Percentiles rank a stretch among this genome's conserved stretches.
These are phyloP conservation scores for Aeoliscus strigatus DNA, from an alignment of 2,797 vertebrate species.

Conservation along the genomic window DNA sequence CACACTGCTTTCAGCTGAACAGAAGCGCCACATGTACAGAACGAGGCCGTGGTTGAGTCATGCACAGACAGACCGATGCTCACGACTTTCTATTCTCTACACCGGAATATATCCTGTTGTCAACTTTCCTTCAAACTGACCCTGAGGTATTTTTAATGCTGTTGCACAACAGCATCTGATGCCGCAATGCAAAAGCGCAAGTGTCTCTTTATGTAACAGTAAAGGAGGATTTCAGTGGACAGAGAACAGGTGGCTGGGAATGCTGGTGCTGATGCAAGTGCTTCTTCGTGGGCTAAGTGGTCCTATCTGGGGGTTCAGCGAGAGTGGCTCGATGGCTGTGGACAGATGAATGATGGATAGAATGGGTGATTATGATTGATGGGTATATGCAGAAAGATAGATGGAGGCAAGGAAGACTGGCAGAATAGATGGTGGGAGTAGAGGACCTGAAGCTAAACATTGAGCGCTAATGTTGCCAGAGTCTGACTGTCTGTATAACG, in stretches of 20 bases:
- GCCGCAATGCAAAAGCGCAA: slow-evolving; percentile 61
- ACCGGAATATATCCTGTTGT: slow-evolving; percentile 52
- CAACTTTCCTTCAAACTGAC: slow-evolving; percentile 52
- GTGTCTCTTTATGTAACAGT: slow-evolving; percentile 64
- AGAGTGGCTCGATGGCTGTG: slow-evolving; percentile 11
- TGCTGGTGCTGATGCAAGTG: slow-evolving; percentile 21
- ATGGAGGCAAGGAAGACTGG: slow-evolving; percentile 22
- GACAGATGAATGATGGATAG: slow-evolving; percentile 15
- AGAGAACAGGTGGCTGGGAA: slow-evolving; percentile 42
- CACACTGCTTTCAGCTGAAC: slow-evolving; percentile 9
- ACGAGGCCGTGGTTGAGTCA: too few relatives aligned
- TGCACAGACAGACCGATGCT: slow-evolving; percentile 11
- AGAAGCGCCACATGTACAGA: not conserved
- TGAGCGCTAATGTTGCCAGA: slow-evolving; percentile 43
- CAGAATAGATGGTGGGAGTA: slow-evolving; percentile 36
- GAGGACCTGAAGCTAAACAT: slow-evolving; percentile 40
- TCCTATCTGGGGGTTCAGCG: not conserved
- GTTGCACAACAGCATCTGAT: slow-evolving; percentile 62
- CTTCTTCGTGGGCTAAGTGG: slow-evolving; percentile 15
- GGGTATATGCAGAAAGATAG: slow-evolving; percentile 21
- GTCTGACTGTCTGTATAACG: slow-evolving; percentile 29
- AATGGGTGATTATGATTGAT: slow-evolving; percentile 27
- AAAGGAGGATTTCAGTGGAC: slow-evolving; percentile 24
- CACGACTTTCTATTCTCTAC: slow-evolving; percentile 28
- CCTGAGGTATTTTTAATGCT: slow-evolving; percentile 63